phyloP scores from a whole-genome alignment of 2,113 vertebrate species.

The Xiphophorus couchianus region DNA sequence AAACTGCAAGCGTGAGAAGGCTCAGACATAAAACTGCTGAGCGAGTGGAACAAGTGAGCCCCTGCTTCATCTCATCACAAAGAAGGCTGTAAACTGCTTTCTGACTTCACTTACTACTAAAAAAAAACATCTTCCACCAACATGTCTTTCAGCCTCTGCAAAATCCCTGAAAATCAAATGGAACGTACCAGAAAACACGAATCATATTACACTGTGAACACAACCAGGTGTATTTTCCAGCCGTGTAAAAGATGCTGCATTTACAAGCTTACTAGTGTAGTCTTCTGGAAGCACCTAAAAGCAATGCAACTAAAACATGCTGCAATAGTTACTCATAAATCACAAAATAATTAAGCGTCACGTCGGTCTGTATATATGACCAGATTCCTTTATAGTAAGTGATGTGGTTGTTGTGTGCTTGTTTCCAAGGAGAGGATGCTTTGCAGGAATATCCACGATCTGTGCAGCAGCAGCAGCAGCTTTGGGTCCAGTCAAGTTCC shows the following conservation, averaged over 20 bases:
- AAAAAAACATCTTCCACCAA: constrained; percentile 20
- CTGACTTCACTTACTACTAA: constrained; percentile 5
- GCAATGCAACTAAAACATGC: constrained; percentile 41
- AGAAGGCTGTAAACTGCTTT: constrained; percentile 33
- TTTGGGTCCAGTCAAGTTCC: constrained; percentile 32
- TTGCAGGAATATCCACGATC: constrained; percentile 25
- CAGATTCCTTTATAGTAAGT: constrained; percentile 19
- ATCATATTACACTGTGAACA: constrained; percentile 48
- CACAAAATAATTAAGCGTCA: constrained; percentile 22
- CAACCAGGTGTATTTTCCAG: neutral
- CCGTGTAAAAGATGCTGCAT: constrained; percentile 57
- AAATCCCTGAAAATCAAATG: constrained; percentile 77
- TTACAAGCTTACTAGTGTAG: constrained; percentile 69
- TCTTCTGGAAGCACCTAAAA: constrained; percentile 41
- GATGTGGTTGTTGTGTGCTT: constrained; percentile 13
- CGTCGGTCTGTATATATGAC: constrained; percentile 29
- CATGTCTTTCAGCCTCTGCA: constrained; percentile 31
- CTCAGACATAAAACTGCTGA: constrained; percentile 21
- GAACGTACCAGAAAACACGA: constrained; percentile 44
- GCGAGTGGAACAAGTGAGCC: constrained; percentile 21
- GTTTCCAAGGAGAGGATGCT: constrained; percentile 12
- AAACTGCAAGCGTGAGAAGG: constrained; percentile 52
- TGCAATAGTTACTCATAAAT: constrained; percentile 52
- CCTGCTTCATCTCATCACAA: constrained; percentile 2
- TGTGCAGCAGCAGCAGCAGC: constrained; percentile 38